Evolutionary conservation across 2,113 vertebrate species (phyloP).

Genomic region (Mustelus asterias): DNA sequence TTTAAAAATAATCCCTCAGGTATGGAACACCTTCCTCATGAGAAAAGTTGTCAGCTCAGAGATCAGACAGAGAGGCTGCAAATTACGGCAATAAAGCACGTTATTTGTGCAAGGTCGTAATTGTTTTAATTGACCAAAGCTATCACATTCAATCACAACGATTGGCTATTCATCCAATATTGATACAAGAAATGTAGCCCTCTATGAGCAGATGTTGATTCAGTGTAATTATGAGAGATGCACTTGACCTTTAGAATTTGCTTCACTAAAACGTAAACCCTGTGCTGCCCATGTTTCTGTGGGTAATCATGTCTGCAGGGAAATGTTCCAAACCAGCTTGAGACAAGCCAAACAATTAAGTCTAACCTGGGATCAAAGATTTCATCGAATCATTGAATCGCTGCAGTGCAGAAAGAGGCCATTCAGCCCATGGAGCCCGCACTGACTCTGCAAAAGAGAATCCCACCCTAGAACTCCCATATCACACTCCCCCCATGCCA

Average conservation of each 20-base stretch:
- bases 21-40: neutral
- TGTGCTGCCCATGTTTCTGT: neutral
- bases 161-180: constrained; percentile 11
- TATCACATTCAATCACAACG: constrained; percentile 5
- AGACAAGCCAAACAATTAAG: neutral
- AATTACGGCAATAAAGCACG: neutral
- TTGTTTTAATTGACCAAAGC: constrained; percentile 19
- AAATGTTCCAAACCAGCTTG: neutral
- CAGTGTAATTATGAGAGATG: constrained; percentile 16
- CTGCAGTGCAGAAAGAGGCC: no score
- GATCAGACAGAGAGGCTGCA: neutral
- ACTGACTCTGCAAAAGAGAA: no score
- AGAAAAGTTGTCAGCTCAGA: neutral
- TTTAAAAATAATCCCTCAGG: neutral
- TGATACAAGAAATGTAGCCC: constrained; percentile 10
- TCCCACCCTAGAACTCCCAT: no score
- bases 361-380: neutral
- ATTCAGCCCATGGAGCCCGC: no score
- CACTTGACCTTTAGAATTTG: constrained; percentile 31
- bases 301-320: neutral
- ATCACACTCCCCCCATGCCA: no score
- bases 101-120: neutral
- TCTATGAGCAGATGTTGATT: neutral
- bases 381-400: neutral
- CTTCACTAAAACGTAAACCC: neutral